phyloP scores from a whole-genome alignment of 2,113 vertebrate genomes.

The Lipophrys pholis region DNA sequence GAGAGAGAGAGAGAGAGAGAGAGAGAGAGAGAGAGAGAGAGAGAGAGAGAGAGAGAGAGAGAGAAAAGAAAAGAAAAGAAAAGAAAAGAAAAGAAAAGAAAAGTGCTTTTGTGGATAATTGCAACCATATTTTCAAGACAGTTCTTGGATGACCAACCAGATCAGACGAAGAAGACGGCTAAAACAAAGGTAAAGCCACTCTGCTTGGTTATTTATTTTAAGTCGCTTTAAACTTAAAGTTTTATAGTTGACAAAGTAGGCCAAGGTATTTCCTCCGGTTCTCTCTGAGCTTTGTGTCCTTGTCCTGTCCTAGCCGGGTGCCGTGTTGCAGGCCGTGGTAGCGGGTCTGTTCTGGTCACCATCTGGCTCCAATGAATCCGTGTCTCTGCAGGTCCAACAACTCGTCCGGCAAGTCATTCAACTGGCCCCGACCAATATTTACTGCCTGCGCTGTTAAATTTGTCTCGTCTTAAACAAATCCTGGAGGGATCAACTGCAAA shows the following conservation, averaged over 20 bases:
- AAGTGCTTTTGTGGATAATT: slow-evolving; percentile 69
- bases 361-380: slow-evolving; percentile 49
- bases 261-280: background rate
- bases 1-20: background rate
- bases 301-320: slow-evolving; percentile 19
- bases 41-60: too few species aligned
- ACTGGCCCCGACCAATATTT: slow-evolving; percentile 31
- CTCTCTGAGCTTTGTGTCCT: slow-evolving; percentile 12
- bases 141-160: slow-evolving; percentile 24
- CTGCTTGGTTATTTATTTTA: slow-evolving; percentile 1
- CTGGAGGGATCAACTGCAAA: background rate
- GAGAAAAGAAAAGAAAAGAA: slow-evolving; percentile 31
- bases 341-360: background rate
- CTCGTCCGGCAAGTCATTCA: slow-evolving; percentile 24
- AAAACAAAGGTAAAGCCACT: slow-evolving; percentile 34
- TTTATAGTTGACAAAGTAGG: background rate
- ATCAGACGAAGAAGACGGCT: slow-evolving; percentile 26
- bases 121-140: slow-evolving; percentile 67
- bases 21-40: slow-evolving; percentile 2
- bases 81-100: slow-evolving; percentile 52
- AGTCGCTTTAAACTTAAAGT: slow-evolving; percentile 14
- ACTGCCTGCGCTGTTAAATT: background rate
- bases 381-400: slow-evolving; percentile 12
- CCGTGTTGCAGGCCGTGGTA: slow-evolving; percentile 15
- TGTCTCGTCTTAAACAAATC: slow-evolving; percentile 5